Conservation (phyloP, 2,888 invertebrate species). For the Suillia variegata region DNA sequence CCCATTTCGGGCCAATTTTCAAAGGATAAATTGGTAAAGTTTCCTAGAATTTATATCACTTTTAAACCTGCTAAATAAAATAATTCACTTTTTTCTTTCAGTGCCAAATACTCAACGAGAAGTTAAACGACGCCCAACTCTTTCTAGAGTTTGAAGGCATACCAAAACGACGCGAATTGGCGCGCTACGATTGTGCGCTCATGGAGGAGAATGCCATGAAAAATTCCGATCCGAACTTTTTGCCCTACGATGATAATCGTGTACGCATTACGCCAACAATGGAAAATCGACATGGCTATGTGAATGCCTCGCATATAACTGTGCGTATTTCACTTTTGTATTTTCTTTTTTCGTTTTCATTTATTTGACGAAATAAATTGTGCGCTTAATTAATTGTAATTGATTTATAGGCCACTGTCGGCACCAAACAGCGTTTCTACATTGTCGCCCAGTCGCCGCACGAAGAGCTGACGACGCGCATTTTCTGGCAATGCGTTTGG, state of each 20-base stretch:
- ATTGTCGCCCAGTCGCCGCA: constrained; percentile 67
- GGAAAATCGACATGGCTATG: constrained; percentile 85
- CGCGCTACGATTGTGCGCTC: constrained; percentile 74
- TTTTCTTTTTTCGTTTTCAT: too few species aligned
- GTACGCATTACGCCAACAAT: constrained; percentile 81
- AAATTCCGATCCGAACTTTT: constrained; percentile 65
- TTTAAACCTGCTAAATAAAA: too few species aligned
- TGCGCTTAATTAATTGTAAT: neutral
- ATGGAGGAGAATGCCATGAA: constrained; percentile 70
- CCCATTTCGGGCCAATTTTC: constrained; percentile 77
- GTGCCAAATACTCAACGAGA: constrained; percentile 71
- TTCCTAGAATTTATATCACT: neutral
- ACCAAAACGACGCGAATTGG: constrained; percentile 73
- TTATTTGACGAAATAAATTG: neutral
- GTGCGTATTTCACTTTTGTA: constrained; percentile 62
- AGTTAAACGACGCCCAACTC: constrained; percentile 75
- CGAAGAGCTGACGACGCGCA: constrained; percentile 57
- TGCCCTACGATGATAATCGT: constrained; percentile 88
- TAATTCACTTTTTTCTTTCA: constrained; percentile 37
- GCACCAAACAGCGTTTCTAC: constrained; percentile 82
- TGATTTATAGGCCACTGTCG: constrained; percentile 74
- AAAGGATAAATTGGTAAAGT: constrained; percentile 75
- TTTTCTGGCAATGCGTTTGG: constrained; percentile 92
- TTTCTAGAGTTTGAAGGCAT: constrained; percentile 87
- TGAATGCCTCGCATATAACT: constrained; percentile 90